Conservation (phyloP, 2,113 vertebrate genomes). For the Lepidothrix coronata region DNA sequence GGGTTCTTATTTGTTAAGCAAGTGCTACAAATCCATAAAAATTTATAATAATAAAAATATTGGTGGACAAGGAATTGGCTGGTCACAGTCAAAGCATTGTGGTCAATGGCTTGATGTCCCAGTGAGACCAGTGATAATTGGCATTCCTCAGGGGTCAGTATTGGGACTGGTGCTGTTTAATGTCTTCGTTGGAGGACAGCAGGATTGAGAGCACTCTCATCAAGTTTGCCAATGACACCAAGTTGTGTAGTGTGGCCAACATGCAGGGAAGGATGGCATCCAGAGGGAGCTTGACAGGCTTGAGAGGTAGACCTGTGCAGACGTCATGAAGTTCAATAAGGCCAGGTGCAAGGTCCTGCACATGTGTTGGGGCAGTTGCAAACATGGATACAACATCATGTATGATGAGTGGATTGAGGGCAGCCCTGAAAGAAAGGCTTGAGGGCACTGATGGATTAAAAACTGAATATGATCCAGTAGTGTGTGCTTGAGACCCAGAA, state of each 20-base stretch:
- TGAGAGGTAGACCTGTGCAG: not conserved
- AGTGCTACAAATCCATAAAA: not conserved
- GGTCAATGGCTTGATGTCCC: not conserved
- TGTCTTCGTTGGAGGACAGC: not conserved
- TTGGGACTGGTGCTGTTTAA: not conserved
- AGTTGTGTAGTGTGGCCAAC: not conserved
- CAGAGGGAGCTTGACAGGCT: not conserved
- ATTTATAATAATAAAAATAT: not conserved
- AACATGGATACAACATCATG: not conserved
- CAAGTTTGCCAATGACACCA: not conserved
- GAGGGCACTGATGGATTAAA: not conserved
- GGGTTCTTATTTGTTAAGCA: not conserved
- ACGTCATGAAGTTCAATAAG: not conserved
- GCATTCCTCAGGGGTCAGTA: fast-evolving
- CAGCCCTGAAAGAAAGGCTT: not conserved
- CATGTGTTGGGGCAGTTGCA: not conserved
- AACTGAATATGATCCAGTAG: not conserved
- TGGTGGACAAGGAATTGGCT: not conserved
- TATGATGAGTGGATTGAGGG: not conserved
- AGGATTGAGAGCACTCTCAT: not conserved
- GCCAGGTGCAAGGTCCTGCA: not conserved
- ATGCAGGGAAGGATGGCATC: not conserved
- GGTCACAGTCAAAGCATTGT: not conserved
- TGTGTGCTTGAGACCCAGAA: not conserved
- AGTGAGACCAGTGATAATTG: not conserved